Conservation (phyloP, 1,140 invertebrate genomes). For the Atta texana region DNA sequence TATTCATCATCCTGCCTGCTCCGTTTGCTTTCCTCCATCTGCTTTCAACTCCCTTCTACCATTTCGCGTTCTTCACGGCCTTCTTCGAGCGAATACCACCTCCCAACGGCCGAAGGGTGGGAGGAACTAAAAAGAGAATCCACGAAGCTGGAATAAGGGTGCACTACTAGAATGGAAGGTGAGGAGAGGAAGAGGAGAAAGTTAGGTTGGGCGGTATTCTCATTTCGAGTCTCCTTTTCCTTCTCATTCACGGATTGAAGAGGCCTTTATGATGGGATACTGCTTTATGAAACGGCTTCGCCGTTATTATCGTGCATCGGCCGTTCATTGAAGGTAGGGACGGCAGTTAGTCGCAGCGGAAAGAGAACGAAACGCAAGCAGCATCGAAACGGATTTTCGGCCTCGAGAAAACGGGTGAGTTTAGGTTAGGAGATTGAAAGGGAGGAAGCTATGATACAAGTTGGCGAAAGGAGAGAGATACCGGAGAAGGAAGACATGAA, state of each 20-base stretch:
- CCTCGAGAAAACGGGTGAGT: constrained; percentile 50
- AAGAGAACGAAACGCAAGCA: constrained; percentile 24
- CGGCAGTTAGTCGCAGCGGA: not conserved
- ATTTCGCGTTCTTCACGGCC: constrained; percentile 58
- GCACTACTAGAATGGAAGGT: not conserved
- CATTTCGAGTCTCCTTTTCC: constrained; percentile 78
- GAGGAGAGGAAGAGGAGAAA: constrained; percentile 10
- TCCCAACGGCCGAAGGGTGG: not conserved
- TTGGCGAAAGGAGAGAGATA: not conserved
- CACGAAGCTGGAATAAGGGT: not conserved
- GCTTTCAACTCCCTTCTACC: constrained; percentile 6
- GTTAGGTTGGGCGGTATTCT: constrained; percentile 69
- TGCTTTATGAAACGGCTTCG: constrained; percentile 80
- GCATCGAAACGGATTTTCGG: constrained; percentile 67
- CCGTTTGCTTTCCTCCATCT: not conserved
- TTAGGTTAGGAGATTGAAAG: not conserved
- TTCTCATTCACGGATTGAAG: constrained; percentile 78
- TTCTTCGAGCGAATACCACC: constrained; percentile 25
- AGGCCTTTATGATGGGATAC: constrained; percentile 80
- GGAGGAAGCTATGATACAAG: not conserved
- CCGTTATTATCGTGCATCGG: constrained; percentile 81
- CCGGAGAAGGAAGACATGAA: not conserved
- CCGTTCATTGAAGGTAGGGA: constrained; percentile 37
- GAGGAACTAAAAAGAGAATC: constrained; percentile 10
- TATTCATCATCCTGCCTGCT: constrained; percentile 36